Evolutionary conservation across 2,797 vertebrate species (phyloP).

Genomic region (Mus spretus): DNA sequence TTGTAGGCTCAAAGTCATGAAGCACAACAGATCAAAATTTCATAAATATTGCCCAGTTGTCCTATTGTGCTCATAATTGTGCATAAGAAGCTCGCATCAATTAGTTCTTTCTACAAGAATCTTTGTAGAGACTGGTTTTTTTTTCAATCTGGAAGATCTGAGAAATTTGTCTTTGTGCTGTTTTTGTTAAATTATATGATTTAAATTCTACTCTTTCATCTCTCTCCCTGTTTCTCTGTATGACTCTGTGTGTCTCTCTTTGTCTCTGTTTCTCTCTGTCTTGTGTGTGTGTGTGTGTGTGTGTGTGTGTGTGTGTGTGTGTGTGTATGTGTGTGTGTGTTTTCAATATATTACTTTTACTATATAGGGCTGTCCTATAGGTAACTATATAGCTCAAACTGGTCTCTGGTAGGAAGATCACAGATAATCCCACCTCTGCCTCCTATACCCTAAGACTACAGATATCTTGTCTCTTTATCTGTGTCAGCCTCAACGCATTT

Average conservation of each 20-base stretch:
- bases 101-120: neutral
- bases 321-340: neutral
- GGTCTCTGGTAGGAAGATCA: neutral
- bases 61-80: constrained; percentile 5
- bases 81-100: constrained; percentile 34
- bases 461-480: constrained; percentile 1
- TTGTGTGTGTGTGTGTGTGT: neutral
- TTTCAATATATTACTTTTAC: neutral
- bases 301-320: neutral
- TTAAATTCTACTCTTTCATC: neutral
- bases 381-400: neutral
- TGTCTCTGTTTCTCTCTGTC: too few species aligned
- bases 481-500: constrained; percentile 28
- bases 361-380: neutral
- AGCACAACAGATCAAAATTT: neutral
- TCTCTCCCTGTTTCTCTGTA: neutral
- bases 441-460: neutral
- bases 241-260: neutral
- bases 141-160: constrained; percentile 43
- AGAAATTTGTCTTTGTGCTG: constrained; percentile 17
- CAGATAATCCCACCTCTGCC: neutral
- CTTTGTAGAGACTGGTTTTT: constrained; percentile 27
- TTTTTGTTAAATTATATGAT: constrained; percentile 15
- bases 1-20: constrained; percentile 52
- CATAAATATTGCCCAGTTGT: constrained; percentile 44